Evolutionary conservation across 2,113 vertebrate species (phyloP).

Genomic region (Stegostoma tigrinum): DNA sequence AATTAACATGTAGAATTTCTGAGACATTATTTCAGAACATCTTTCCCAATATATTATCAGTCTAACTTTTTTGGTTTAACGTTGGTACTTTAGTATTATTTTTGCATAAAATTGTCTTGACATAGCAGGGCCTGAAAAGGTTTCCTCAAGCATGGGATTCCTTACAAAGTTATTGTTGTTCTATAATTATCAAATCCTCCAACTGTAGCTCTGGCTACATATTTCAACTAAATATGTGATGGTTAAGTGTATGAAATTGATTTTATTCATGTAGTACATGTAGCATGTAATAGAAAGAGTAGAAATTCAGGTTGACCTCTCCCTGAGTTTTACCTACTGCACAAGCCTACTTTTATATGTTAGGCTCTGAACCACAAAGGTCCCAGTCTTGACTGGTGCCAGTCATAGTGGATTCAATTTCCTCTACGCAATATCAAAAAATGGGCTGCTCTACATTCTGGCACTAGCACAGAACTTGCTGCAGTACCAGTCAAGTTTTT

Average conservation of each 20-base stretch:
- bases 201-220: neutral
- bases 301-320: neutral
- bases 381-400: too few relatives aligned
- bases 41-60: neutral
- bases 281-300: neutral
- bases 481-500: too few relatives aligned
- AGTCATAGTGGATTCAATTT: too few relatives aligned
- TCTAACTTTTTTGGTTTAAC: neutral
- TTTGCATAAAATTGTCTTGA: neutral
- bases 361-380: neutral
- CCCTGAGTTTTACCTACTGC: neutral
- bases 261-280: neutral
- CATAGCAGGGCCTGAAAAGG: neutral
- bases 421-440: too few relatives aligned
- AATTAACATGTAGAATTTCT: neutral
- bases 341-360: neutral
- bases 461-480: too few relatives aligned
- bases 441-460: too few relatives aligned
- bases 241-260: neutral
- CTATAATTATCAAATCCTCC: neutral
- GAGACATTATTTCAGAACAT: neutral
- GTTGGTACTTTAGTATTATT: neutral
- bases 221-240: neutral
- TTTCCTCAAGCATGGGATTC: neutral
- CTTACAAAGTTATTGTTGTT: neutral